Evolutionary conservation across 2,888 invertebrate species (phyloP).

Genomic region (Ganaspis brasiliensis): DNA sequence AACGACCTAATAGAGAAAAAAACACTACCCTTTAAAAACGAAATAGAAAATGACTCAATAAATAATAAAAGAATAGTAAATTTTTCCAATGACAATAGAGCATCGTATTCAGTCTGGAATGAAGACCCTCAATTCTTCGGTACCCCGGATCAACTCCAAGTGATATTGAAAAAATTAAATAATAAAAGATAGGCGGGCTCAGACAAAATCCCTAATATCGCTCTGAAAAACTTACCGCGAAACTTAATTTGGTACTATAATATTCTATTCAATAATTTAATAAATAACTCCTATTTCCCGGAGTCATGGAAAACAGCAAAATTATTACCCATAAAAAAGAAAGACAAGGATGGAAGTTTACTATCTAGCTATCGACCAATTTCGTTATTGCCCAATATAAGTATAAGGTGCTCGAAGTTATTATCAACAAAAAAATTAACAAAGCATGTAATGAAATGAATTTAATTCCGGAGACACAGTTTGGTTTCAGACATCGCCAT

Average conservation of each 20-base stretch:
- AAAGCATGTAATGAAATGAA: constrained; percentile 43
- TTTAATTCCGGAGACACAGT: constrained; percentile 57
- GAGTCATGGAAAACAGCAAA: not conserved
- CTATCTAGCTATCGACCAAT: not conserved
- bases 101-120: too few species aligned
- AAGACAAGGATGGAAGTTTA: not conserved
- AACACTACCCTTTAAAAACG: not conserved
- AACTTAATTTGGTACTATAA: not conserved
- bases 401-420: not conserved
- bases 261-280: constrained; percentile 10
- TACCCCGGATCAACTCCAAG: not conserved
- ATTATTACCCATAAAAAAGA: not conserved
- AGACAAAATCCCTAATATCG: constrained; percentile 47
- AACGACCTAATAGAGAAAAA: not conserved
- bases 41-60: not conserved
- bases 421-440: not conserved
- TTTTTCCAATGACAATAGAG: too few species aligned
- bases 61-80: too few species aligned
- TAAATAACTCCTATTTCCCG: not conserved
- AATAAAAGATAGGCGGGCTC: constrained; percentile 45
- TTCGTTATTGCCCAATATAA: not conserved
- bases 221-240: constrained; percentile 42
- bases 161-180: not conserved
- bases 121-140: not conserved
- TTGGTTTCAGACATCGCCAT: constrained; percentile 58